Evolutionary conservation across 2,888 invertebrate species (phyloP), one percentile per base, ranked within the genome.

Genomic region (Lepidochitona cinerea): DNA sequence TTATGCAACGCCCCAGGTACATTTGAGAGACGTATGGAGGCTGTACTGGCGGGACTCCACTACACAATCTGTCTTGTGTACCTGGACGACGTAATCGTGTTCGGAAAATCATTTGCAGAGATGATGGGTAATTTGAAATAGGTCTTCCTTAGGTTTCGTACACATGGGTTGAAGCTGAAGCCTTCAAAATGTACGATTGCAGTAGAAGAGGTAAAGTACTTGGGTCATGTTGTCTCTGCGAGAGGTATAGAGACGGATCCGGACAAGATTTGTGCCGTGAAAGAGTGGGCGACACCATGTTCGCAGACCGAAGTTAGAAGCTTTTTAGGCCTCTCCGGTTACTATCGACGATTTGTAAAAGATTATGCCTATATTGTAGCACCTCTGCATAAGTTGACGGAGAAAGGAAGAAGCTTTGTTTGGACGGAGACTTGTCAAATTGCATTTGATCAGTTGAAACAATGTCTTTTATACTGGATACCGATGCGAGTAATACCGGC

Each of bases 11-110:
- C 87, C 0, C 88, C 87, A 0, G 81, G 84, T 0, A 87, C 85
- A 0, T 89, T 88, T 72, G 84, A 86, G 52, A 69, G 85, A 0
- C 33, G 86, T 5, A 89, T 89, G 86, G 81, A 89, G 59, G 68
- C 74, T 6, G 81, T 83, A 0, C 73, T 89, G 29, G 71, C 77
- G 0, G 85, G 81, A 0, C 54, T 88, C 23, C 75, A 79, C n/a
- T 81, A 76, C 75, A 64, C 70, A 4, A 74, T 73, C 9, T 85
- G 86, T 71, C 84, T 90, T 35, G 86, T 89, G 0, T 91, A 89
- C 71, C 64, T 90, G 14, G 89, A 90, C 68, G 88, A 90, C 73
- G 84, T 89, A 7, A 82, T 90, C 9, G 73, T 83, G 0, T 80
- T 72, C 49, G 74, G 77, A 2, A 37, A 73, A 37, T 74, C 71